Conservation (phyloP, 2,113 vertebrate genomes). For the Diphyllodes magnificus region DNA sequence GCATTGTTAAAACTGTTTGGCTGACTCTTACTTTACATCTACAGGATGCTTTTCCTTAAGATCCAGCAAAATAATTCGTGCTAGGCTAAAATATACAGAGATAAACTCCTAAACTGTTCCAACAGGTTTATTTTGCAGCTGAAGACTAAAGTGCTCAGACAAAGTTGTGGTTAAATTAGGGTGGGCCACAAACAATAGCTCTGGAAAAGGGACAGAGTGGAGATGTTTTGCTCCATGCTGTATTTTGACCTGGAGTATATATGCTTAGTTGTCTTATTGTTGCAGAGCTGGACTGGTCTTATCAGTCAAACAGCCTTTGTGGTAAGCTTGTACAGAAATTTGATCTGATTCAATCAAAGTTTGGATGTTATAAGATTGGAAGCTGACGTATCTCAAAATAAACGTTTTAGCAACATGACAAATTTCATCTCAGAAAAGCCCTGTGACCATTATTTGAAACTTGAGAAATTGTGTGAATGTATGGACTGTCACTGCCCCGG, state of each 20-base stretch:
- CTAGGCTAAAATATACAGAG: neutral
- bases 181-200: neutral
- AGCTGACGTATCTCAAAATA: neutral
- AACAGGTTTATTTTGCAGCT: neutral
- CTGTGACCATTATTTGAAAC: neutral
- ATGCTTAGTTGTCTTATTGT: neutral
- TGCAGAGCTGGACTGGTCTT: neutral
- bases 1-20: neutral
- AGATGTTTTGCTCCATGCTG: neutral
- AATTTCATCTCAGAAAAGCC: neutral
- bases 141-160: neutral
- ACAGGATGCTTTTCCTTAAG: neutral
- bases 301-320: neutral
- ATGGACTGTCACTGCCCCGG: neutral
- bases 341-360: neutral
- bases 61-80: neutral
- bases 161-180: neutral
- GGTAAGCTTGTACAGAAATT: neutral
- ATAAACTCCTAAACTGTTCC: neutral
- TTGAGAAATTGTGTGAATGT: neutral
- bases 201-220: neutral
- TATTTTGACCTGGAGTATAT: neutral
- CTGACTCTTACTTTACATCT: neutral
- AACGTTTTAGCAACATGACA: neutral
- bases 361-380: rapidly evolving